Evolutionary conservation across 2,797 vertebrate species (phyloP).

Genomic region (Gobionotothen gibberifrons): DNA sequence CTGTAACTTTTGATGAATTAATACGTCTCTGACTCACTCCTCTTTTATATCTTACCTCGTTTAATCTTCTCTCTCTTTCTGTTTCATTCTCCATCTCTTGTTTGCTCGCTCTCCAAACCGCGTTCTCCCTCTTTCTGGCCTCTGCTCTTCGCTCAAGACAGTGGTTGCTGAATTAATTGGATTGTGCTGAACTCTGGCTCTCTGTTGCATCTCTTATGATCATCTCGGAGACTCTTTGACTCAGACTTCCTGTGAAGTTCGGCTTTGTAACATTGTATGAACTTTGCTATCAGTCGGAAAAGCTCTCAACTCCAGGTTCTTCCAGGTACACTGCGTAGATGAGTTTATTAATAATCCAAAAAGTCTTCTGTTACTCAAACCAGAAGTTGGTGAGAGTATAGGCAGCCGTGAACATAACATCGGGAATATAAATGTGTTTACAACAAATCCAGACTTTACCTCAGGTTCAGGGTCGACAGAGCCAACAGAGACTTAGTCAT

Average conservation of each 20-base stretch:
- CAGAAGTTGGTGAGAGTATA: conserved; percentile 52
- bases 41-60: conserved; percentile 84
- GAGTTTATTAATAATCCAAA: conserved; percentile 70
- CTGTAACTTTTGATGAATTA: conserved; percentile 89
- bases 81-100: conserved; percentile 52
- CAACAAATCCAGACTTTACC: conserved; percentile 43
- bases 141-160: conserved; percentile 79
- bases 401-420: conserved; percentile 39
- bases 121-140: conserved; percentile 68
- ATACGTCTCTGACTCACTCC: conserved; percentile 82
- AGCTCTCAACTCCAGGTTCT: conserved; percentile 49
- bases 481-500: conserved; percentile 59
- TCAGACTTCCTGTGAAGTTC: conserved; percentile 78
- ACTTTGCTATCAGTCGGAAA: conserved; percentile 64
- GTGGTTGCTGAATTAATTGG: conserved; percentile 82
- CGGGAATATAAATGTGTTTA: conserved; percentile 52
- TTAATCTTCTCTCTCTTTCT: conserved; percentile 75
- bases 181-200: conserved; percentile 82
- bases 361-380: conserved; percentile 56
- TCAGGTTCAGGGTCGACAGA: conserved; percentile 39
- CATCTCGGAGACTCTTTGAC: conserved; percentile 75
- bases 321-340: conserved; percentile 66
- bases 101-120: conserved; percentile 65
- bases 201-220: conserved; percentile 80
- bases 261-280: conserved; percentile 69